Evolutionary conservation across 1,140 invertebrate genomes (phyloP).

Genomic region (Nautilus pompilius): DNA sequence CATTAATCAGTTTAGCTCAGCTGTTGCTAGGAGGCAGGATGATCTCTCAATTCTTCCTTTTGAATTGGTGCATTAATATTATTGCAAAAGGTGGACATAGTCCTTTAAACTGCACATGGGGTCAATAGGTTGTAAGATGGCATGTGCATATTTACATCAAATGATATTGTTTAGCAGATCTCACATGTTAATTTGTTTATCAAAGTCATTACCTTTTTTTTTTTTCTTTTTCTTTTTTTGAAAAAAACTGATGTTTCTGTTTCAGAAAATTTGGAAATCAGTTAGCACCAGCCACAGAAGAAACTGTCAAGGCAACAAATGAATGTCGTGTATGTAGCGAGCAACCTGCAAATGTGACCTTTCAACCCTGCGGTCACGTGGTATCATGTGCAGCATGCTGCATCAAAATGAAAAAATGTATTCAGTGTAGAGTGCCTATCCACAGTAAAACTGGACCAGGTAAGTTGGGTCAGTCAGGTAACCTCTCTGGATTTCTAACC

Average conservation of each 20-base stretch:
- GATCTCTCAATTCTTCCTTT: too few species aligned
- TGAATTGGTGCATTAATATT: too few species aligned
- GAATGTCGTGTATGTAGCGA: conserved; percentile 75
- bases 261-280: conserved; percentile 2
- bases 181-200: background rate
- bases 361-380: conserved; percentile 74
- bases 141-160: too few species aligned
- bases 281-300: background rate
- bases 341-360: conserved; percentile 61
- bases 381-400: conserved; percentile 76
- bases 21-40: too few species aligned
- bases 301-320: conserved; percentile 2
- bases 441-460: conserved; percentile 54
- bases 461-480: conserved; percentile 11
- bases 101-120: too few species aligned
- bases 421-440: conserved; percentile 67
- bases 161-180: too few species aligned
- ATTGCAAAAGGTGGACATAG: too few species aligned
- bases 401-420: conserved; percentile 72
- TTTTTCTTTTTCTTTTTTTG: background rate
- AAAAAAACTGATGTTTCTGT: too few species aligned
- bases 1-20: too few species aligned
- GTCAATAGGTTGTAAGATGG: too few species aligned
- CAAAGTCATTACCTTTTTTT: background rate
- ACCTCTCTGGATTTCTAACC: too few species aligned